Percentiles rank a stretch among this genome's conserved stretches.
These are phyloP conservation scores for Schizopygopsis malacanthus DNA, from an alignment of 2,797 vertebrate genomes.

Conservation along the genomic window DNA sequence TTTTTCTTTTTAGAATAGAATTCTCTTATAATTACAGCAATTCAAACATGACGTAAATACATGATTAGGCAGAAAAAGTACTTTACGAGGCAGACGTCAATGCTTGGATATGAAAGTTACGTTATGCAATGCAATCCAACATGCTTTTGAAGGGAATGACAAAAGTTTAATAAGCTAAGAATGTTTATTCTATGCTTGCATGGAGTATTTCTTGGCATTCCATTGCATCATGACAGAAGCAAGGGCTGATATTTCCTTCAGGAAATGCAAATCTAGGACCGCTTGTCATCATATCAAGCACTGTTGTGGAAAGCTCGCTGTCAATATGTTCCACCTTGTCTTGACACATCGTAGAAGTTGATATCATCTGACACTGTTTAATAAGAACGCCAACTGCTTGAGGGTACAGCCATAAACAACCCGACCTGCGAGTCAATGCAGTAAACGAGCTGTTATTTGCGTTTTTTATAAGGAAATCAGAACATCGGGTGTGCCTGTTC, in stretches of 20 bases:
- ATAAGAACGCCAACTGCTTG: constrained; percentile 45
- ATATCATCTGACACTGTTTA: constrained; percentile 32
- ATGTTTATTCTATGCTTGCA: not conserved
- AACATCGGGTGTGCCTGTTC: constrained; percentile 51
- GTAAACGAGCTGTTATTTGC: constrained; percentile 51
- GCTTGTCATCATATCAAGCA: constrained; percentile 25
- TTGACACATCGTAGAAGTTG: constrained; percentile 26
- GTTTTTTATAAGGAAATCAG: constrained; percentile 44
- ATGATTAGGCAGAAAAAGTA: not conserved
- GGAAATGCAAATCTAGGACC: constrained; percentile 11
- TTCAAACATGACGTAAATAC: not conserved
- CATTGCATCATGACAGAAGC: not conserved
- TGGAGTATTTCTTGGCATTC: not conserved
- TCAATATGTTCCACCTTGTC: constrained; percentile 4
- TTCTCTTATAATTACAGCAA: not conserved
- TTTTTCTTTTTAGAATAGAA: not conserved
- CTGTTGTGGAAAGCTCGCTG: constrained; percentile 12
- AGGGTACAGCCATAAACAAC: constrained; percentile 48
- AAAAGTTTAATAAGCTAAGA: not conserved
- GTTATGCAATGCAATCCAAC: not conserved
- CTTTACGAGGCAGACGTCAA: not conserved
- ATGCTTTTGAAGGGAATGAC: not conserved
- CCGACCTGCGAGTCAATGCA: constrained; percentile 15
- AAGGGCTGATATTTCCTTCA: not conserved
- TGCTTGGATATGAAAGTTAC: not conserved